Base-by-base conservation (phyloP, 2,888 invertebrate species). In the Villa cingulata region DNA sequence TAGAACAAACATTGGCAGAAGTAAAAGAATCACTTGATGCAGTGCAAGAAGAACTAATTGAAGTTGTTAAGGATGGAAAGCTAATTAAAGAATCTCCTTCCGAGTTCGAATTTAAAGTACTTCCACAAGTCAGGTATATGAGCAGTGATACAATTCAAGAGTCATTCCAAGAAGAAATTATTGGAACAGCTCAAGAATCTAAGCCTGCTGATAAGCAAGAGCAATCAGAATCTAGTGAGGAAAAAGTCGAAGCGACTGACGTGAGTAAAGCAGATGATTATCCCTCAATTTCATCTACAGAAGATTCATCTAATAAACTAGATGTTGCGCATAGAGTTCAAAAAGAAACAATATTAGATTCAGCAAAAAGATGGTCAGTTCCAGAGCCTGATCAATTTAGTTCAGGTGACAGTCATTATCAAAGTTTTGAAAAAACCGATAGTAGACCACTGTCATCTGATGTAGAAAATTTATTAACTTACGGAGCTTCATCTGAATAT, bases 391-490 rank as follows among this genome's bases (percentile, higher is more conserved):
- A 90, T 64, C 83, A 83, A 68, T 88, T 88, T 0, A 89, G 89
- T 68, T 89, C 88, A 15, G 88, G 89, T 16, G 88, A 87, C 59
- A 89, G 89, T 61, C 85, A 86, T 57, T 89, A 89, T 62, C 88
- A 87, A 53, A 90, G 90, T 52, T 87, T 87, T 62, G 89, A 88
- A 61, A 81, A 84, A 59, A 80, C 80, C 17, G 81, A 82, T 50
- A 78, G 80, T 54, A 75, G 90, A 56, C 91, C 90, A 1, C 75
- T 85, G 50, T 91, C 90, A 4, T 89, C 90, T 0, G 91, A 91
- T 65, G 72, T 89, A 4, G 91, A 91, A 59, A 83, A 82, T n/a
- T 68, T 88, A 58, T 67, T 81, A 55, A 80, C 80, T 3, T 83
- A 82, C 15, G 76, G 75, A 50, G 83, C 83, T 42, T 82, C 82